Conservation (phyloP, 2,888 invertebrate genomes). For the Oxystoma pomonae region DNA sequence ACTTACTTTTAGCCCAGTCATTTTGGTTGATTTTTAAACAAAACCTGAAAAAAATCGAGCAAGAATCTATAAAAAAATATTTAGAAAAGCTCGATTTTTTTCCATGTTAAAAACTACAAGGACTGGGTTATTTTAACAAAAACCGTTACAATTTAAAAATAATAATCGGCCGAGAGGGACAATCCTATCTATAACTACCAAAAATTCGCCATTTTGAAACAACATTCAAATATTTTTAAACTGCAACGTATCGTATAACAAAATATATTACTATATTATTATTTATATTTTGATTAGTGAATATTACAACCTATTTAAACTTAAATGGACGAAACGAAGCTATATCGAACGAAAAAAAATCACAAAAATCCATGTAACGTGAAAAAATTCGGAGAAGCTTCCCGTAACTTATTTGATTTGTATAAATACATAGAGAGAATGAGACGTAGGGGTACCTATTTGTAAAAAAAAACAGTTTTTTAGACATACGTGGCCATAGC, state of each 20-base stretch:
- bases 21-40: too few species aligned
- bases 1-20: constrained; percentile 24
- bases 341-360: constrained; percentile 27
- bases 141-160: constrained; percentile 33
- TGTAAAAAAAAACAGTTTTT: constrained; percentile 34
- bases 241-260: constrained; percentile 37
- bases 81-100: too few species aligned
- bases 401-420: constrained; percentile 15
- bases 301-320: constrained; percentile 30
- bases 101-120: too few species aligned
- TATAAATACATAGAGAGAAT: constrained; percentile 22
- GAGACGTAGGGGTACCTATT: constrained; percentile 23
- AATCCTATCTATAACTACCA: too few species aligned
- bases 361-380: constrained; percentile 20
- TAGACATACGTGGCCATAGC: constrained; percentile 65
- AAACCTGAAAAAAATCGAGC: too few species aligned
- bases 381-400: constrained; percentile 7
- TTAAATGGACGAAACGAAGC: constrained; percentile 32
- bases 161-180: too few species aligned
- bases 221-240: constrained; percentile 27
- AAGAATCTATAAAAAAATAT: too few species aligned
- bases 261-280: constrained; percentile 38
- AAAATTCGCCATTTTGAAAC: background rate
- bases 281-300: constrained; percentile 33
- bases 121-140: too few species aligned